Evolutionary conservation across 2,797 vertebrate species (phyloP), one percentile per base, ranked within the genome.

Genomic region (Hemibagrus guttatus): DNA sequence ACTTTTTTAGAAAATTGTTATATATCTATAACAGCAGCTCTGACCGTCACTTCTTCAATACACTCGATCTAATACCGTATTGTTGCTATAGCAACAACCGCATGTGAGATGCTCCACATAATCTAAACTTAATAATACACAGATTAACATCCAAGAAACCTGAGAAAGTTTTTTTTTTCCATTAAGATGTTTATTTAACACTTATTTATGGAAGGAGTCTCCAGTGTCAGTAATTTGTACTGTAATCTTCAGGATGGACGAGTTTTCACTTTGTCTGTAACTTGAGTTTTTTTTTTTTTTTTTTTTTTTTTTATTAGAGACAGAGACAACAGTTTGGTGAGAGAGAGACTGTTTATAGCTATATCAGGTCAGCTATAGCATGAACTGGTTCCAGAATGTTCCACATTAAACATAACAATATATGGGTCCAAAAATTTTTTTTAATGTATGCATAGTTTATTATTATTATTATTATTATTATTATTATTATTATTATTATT

Each of bases 201-300:
- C 66, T n/a, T n/a, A n/a, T n/a, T 68, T 49, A 49, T 71, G 39
- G 66, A 68, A 68, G 68, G 68, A 71, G 68, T 42, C 35, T 71
- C 31, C 35, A 42, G 31, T 39, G 66, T 35, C 66, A 19, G 6
- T 19, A n/a, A 11, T 64, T 14, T 64, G 61, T 64, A 19, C 8
- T 39, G 1, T 0, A 39, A 35, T 49, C 21, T n/a, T n/a, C 71
- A 74, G 71, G 23, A 26, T 14, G 71, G 42, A 49, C 23, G 23
- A 9, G 3, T 14, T 74, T 26, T 74, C 39, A n/a, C 21, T n/a
- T n/a, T 52, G 35, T 39, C 19, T 4, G 31, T 71, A 71, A 21
- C 35, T 39, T 21, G 21, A 1, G 11, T 5, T 72, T 13, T 21
- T 72, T 72, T 46, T 72, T 39, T 72, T 35, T 46, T 8, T n/a